These are phyloP conservation scores for Zaprionus gabonicus DNA, from an alignment of 1,140 invertebrate species.

Conservation along the genomic window DNA sequence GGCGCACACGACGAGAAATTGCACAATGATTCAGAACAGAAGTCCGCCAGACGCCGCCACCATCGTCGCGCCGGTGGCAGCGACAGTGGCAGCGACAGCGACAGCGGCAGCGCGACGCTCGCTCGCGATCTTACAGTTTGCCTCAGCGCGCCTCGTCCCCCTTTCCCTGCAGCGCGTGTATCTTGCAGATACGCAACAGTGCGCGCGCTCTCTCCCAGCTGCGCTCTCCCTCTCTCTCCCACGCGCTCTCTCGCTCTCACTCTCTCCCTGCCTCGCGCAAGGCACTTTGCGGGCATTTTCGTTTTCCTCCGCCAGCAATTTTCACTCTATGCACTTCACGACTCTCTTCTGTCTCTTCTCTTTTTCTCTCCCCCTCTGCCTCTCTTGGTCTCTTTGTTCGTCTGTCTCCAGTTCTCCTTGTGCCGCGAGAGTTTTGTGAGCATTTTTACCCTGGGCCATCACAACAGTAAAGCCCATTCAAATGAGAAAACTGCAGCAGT, in stretches of 20 bases:
- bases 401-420: conserved; percentile 15
- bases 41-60: conserved; percentile 41
- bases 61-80: background rate
- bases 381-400: background rate
- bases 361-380: background rate
- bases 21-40: conserved; percentile 67
- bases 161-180: conserved; percentile 25
- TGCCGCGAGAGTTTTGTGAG: conserved; percentile 15
- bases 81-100: conserved; percentile 18
- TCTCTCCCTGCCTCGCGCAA: conserved; percentile 4
- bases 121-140: conserved; percentile 43
- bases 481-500: conserved; percentile 9
- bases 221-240: conserved; percentile 7
- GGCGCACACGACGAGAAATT: conserved; percentile 64
- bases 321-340: conserved; percentile 37
- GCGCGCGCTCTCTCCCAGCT: conserved; percentile 13
- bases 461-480: conserved; percentile 19
- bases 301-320: conserved; percentile 32
- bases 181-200: conserved; percentile 48
- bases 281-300: conserved; percentile 21
- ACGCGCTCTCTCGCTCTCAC: background rate
- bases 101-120: conserved; percentile 12
- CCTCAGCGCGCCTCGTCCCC: no score
- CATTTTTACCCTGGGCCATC: conserved; percentile 27
- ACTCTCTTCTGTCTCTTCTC: conserved; percentile 16